Conservation (phyloP, 2,888 invertebrate genomes). For the Caenorhabditis afra region DNA sequence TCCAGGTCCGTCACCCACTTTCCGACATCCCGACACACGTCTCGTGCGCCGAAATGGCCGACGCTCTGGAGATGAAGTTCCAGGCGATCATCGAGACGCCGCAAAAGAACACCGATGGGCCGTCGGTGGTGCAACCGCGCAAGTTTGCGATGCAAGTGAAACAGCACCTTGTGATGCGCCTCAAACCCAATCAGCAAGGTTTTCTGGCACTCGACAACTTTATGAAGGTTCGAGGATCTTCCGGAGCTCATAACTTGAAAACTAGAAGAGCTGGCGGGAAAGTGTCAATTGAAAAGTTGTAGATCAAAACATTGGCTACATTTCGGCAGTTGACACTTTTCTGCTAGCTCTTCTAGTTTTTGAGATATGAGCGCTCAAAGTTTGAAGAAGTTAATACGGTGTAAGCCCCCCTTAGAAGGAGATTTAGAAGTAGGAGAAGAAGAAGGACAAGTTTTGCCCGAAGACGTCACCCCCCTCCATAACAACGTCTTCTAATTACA, state of each 20-base stretch:
- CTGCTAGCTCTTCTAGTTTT: no score
- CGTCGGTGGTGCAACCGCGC: constrained; percentile 75
- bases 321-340: no score
- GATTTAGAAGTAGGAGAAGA: constrained; percentile 7
- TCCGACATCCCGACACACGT: constrained; percentile 76
- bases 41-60: constrained; percentile 76
- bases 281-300: no score
- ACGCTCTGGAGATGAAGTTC: constrained; percentile 80
- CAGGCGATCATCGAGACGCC: constrained; percentile 80
- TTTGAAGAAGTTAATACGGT: no score
- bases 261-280: no score
- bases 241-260: no score
- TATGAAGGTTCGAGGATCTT: constrained; percentile 75
- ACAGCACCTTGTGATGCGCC: constrained; percentile 73
- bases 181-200: constrained; percentile 76
- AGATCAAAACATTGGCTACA: no score
- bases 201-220: constrained; percentile 75
- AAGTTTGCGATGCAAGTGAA: constrained; percentile 73
- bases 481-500: constrained; percentile 45
- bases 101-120: constrained; percentile 78
- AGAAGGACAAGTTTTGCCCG: constrained; percentile 40
- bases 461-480: constrained; percentile 18
- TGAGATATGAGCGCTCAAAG: no score
- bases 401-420: no score
- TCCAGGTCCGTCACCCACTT: constrained; percentile 76